phyloP scores from a whole-genome alignment of 2,888 invertebrate species.

The Bembecia ichneumoniformis region DNA sequence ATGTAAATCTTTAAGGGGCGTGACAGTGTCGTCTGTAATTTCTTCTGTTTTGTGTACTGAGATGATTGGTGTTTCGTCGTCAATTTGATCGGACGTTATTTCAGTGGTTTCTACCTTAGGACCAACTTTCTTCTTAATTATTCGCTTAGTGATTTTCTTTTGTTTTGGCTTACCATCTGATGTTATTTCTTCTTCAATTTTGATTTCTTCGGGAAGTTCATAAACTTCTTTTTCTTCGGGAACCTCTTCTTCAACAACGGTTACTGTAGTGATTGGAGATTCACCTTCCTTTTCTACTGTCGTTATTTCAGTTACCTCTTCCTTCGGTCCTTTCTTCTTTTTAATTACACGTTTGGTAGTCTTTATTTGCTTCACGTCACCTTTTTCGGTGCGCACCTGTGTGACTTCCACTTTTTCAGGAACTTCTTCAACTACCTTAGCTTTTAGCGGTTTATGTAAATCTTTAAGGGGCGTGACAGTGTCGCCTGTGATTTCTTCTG shows the following conservation, averaged over 20 bases:
- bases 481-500: constrained; percentile 30
- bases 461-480: constrained; percentile 18
- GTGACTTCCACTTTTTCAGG: constrained; percentile 14
- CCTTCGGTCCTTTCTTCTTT: constrained; percentile 46
- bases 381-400: constrained; percentile 13
- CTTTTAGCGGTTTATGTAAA: constrained; percentile 12
- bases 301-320: constrained; percentile 57
- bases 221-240: constrained; percentile 16
- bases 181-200: constrained; percentile 22
- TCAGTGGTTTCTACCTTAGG: constrained; percentile 32
- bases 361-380: constrained; percentile 11
- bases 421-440: constrained; percentile 21
- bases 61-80: constrained; percentile 45
- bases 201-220: constrained; percentile 37
- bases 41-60: constrained; percentile 35
- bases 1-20: constrained; percentile 5
- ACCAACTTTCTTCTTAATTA: constrained; percentile 25
- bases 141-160: constrained; percentile 25
- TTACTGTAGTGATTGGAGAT: constrained; percentile 32
- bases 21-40: constrained; percentile 14
- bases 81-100: constrained; percentile 45
- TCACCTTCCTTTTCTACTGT: constrained; percentile 51
- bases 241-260: constrained; percentile 33
- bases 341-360: constrained; percentile 31
- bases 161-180: constrained; percentile 22